Conservation (phyloP, 2,888 invertebrate genomes). For the Aspidiotus destructor region DNA sequence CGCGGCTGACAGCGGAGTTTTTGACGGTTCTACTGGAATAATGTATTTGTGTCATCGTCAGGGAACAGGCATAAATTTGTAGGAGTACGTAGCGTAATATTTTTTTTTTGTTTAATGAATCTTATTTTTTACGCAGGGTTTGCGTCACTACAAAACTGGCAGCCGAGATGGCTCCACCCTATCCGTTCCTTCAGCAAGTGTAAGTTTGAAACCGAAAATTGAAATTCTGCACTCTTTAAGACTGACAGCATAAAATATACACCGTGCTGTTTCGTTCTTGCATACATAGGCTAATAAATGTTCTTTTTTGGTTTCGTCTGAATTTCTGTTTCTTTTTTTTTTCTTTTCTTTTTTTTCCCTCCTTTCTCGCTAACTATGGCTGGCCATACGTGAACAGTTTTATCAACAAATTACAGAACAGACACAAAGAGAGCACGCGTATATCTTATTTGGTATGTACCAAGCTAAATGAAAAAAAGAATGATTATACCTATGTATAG, state of each 20-base stretch:
- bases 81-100: no score
- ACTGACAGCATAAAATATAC: constrained; percentile 21
- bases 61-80: no score
- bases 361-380: constrained; percentile 26
- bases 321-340: background rate
- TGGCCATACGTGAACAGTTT: constrained; percentile 22
- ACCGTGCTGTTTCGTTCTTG: constrained; percentile 25
- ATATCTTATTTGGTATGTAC: no score
- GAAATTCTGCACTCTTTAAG: constrained; percentile 33
- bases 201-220: constrained; percentile 42
- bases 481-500: no score
- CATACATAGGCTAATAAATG: constrained; percentile 6
- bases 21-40: no score
- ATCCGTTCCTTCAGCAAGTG: constrained; percentile 67
- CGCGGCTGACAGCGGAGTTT: no score
- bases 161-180: constrained; percentile 65
- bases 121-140: constrained; percentile 44
- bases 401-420: background rate
- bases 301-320: no score
- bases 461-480: no score
- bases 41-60: no score
- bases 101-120: constrained; percentile 6
- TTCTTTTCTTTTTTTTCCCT: constrained; percentile 16
- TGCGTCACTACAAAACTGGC: constrained; percentile 51
- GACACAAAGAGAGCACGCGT: background rate